phyloP scores from a whole-genome alignment of 2,888 invertebrate species.

The Orthosia gracilis region DNA sequence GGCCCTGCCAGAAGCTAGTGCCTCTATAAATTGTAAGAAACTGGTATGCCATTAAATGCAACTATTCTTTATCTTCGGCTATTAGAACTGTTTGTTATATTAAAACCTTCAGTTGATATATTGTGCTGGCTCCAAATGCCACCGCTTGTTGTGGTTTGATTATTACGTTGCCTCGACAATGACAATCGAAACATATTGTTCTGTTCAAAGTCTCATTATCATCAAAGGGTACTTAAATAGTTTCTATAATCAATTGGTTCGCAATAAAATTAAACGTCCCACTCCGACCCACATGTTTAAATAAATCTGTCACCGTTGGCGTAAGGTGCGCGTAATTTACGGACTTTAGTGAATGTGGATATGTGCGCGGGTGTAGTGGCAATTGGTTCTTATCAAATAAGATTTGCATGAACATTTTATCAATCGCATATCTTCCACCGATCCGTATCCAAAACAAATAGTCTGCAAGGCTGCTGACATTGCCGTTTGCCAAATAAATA shows the following conservation, averaged over 20 bases:
- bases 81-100: background rate
- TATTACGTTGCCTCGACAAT: slow-evolving; percentile 8
- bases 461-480: slow-evolving; percentile 55
- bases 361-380: slow-evolving; percentile 68
- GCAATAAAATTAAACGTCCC: slow-evolving; percentile 61
- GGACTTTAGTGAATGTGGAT: slow-evolving; percentile 68
- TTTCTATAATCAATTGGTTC: slow-evolving; percentile 64
- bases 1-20: too few relatives aligned
- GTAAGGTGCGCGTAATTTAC: slow-evolving; percentile 76
- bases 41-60: background rate
- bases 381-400: slow-evolving; percentile 80
- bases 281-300: slow-evolving; percentile 65
- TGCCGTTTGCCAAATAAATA: slow-evolving; percentile 57
- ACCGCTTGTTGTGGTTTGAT: slow-evolving; percentile 22
- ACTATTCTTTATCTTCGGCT: background rate
- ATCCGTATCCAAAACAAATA: slow-evolving; percentile 74
- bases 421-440: slow-evolving; percentile 62
- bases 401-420: slow-evolving; percentile 73
- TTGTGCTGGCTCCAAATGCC: slow-evolving; percentile 3
- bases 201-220: slow-evolving; percentile 51
- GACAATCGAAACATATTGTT: slow-evolving; percentile 26
- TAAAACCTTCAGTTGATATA: background rate
- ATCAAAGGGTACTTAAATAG: slow-evolving; percentile 51
- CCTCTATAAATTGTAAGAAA: background rate
- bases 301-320: slow-evolving; percentile 81